phyloP scores from a whole-genome alignment of 1,140 invertebrate species.

The Neodiprion virginianus region DNA sequence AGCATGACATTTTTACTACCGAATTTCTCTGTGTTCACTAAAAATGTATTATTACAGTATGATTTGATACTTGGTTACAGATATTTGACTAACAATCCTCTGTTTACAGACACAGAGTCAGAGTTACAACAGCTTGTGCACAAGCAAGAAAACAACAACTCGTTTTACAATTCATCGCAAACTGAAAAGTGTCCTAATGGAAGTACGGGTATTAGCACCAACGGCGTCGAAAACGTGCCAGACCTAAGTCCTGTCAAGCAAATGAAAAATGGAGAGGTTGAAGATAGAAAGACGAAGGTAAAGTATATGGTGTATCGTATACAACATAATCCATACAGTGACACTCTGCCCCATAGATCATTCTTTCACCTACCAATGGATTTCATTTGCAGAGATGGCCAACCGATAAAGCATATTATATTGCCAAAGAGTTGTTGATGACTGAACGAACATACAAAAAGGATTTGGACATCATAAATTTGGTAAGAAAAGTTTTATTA shows the following conservation, averaged over 20 bases:
- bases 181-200: slow-evolving; percentile 45
- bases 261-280: slow-evolving; percentile 45
- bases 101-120: slow-evolving; percentile 47
- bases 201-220: slow-evolving; percentile 33
- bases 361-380: neutral
- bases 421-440: slow-evolving; percentile 94
- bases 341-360: too few relatives aligned
- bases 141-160: slow-evolving; percentile 54
- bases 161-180: slow-evolving; percentile 38
- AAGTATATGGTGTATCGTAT: slow-evolving; percentile 9
- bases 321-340: neutral
- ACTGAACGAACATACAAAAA: slow-evolving; percentile 95
- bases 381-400: slow-evolving; percentile 67
- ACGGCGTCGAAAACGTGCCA: slow-evolving; percentile 42
- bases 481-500: slow-evolving; percentile 64
- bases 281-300: slow-evolving; percentile 53
- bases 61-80: neutral
- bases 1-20: slow-evolving; percentile 18
- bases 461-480: slow-evolving; percentile 90
- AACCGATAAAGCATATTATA: slow-evolving; percentile 86
- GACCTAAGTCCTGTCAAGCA: slow-evolving; percentile 49
- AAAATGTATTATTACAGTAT: neutral
- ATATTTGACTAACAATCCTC: neutral
- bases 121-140: slow-evolving; percentile 31
- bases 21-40: slow-evolving; percentile 1